Base-by-base conservation (phyloP, 2,113 vertebrate species). In the Terrapene triunguis region DNA sequence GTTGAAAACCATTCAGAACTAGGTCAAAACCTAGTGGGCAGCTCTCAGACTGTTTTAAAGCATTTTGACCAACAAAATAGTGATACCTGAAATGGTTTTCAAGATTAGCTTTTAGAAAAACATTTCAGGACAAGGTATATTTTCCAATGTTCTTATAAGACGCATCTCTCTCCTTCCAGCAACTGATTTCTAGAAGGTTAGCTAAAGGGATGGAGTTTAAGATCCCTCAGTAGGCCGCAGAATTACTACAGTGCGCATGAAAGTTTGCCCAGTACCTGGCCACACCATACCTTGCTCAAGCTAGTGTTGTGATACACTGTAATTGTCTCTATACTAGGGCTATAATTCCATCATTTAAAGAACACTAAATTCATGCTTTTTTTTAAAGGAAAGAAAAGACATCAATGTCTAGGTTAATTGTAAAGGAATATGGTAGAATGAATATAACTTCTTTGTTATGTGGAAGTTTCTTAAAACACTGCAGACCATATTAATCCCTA, bases 11-110 rank as follows among this genome's bases (percentile, higher is more conserved):
- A 32, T 55, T 38, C 53, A 9, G 3, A 62, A 10, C 51, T 48
- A 29, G 0, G 0, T 0, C 62, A 74, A 55, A 6, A 10, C 62
- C 85, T 50, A 16, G 13, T 32, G 35, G 32, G 5, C 57, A 2
- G 0, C 72, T 90, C 48, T 38, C 54, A 72, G 65, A 8, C 44
- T 62, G 78, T 42, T 48, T 85, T 16, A 42, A 44, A 78, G 44
- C 42, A 27, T 62, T 17, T 86, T 47, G 42, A 53, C 55, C 42
- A 0, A 19, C 55, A 47, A n/a, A 17, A 16, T 93, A 65, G 47
- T 76, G 72, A 5, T 76, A 74, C n/a, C 38, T 92, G 2, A 59
- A 50, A 5, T 0, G 1, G 27, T 22, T 95, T 22, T 29, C 47
- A 54, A 50, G 24, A 12, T n/a, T 38, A 10, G 3, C 54, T 1